phyloP scores from a whole-genome alignment of 37 sponge, comb jelly and placozoan species.

The Axinella damicornis region DNA sequence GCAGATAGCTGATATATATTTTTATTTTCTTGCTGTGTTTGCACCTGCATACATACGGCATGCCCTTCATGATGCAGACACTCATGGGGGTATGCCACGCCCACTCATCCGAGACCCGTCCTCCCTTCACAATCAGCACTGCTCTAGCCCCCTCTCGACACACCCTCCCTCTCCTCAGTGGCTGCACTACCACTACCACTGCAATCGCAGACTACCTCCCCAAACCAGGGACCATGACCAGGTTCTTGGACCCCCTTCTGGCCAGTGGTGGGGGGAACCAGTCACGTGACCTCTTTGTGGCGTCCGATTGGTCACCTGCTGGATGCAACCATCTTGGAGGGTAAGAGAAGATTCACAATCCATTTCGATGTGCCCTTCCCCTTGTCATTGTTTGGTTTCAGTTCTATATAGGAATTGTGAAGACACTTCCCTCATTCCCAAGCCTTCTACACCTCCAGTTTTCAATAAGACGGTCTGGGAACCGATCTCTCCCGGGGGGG shows the following conservation, averaged over 20 bases:
- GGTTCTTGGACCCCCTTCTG: neutral
- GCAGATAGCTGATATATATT: too few species aligned
- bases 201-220: neutral
- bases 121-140: neutral
- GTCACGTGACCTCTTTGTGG: conserved; percentile 33
- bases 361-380: too few species aligned
- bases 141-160: neutral
- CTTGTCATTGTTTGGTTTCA: too few species aligned
- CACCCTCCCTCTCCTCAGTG: too few species aligned
- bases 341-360: too few species aligned
- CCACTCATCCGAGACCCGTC: neutral
- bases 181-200: too few species aligned
- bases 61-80: neutral
- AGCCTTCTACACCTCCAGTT: too few species aligned
- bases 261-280: neutral
- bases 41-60: neutral
- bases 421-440: too few species aligned
- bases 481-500: too few species aligned
- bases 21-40: too few species aligned
- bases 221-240: neutral
- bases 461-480: too few species aligned
- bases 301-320: conserved; percentile 35
- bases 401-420: too few species aligned
- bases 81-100: neutral
- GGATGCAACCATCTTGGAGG: conserved; percentile 37